phyloP scores from a whole-genome alignment of 2,113 vertebrate genomes.

The Varanus salvator region DNA sequence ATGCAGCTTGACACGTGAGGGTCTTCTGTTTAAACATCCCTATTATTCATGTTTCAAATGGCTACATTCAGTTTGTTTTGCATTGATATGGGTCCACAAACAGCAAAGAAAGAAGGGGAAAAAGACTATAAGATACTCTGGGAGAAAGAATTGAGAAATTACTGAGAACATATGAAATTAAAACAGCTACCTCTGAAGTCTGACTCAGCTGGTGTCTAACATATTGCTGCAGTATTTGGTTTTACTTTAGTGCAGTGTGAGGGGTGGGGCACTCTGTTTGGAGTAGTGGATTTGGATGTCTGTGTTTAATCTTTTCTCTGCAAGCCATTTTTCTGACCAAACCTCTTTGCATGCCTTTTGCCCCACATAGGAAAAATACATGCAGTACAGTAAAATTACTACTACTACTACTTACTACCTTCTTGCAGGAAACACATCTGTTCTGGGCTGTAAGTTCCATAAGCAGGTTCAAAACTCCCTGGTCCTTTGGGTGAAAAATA shows the following conservation, averaged over 20 bases:
- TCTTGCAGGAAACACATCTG: neutral
- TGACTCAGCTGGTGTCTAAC: neutral
- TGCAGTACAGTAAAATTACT: neutral
- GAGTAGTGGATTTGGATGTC: neutral
- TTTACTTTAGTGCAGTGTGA: too few species aligned
- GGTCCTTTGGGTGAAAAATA: neutral
- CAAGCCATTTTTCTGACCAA: neutral
- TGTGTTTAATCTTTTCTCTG: neutral
- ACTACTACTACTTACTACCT: too few species aligned
- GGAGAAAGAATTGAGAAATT: neutral
- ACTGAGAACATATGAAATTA: too few species aligned
- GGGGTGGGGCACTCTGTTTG: neutral
- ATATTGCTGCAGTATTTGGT: neutral
- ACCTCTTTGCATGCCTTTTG: neutral
- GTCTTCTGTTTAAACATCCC: too few species aligned
- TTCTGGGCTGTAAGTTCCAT: neutral
- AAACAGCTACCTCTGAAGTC: neutral
- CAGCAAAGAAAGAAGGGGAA: neutral
- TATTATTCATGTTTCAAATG: neutral
- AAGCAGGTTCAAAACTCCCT: neutral
- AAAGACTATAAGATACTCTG: neutral
- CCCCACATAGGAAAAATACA: neutral
- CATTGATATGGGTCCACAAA: neutral
- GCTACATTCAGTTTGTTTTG: neutral
- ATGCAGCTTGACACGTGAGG: too few species aligned